Conservation (phyloP, 2,113 vertebrate genomes). For the Willisornis vidua region DNA sequence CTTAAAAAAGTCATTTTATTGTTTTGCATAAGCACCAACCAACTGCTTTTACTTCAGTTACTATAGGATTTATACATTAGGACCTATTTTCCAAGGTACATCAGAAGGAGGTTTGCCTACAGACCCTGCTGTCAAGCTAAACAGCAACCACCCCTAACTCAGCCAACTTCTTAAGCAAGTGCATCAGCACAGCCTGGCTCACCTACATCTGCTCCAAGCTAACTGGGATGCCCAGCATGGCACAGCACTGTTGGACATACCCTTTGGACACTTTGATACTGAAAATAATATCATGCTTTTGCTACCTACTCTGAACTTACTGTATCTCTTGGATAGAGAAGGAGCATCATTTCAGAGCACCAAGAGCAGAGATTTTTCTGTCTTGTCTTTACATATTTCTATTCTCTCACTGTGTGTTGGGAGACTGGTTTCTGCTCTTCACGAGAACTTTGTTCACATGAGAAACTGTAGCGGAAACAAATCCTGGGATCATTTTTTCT, state of each 20-base stretch:
- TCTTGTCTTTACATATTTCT: not conserved
- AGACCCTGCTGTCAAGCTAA: not conserved
- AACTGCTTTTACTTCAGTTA: not conserved
- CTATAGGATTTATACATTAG: not conserved
- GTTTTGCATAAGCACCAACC: not conserved
- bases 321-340: not conserved
- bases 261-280: not conserved
- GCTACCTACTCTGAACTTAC: not conserved
- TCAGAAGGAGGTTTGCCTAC: not conserved
- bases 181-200: not conserved
- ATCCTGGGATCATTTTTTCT: not conserved
- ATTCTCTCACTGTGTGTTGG: rapidly evolving
- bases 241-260: not conserved
- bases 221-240: not conserved
- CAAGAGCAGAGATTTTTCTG: not conserved
- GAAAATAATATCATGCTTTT: not conserved
- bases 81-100: not conserved
- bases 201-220: not conserved
- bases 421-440: not conserved
- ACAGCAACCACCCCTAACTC: rapidly evolving
- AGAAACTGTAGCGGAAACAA: not conserved
- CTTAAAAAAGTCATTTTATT: not conserved
- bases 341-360: not conserved
- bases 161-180: not conserved
- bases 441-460: not conserved